A percentile compares a stretch with the other conserved stretches of the same genome.
phyloP scores from a whole-genome alignment of 2,888 invertebrate species.

The Podabrus alpinus region DNA sequence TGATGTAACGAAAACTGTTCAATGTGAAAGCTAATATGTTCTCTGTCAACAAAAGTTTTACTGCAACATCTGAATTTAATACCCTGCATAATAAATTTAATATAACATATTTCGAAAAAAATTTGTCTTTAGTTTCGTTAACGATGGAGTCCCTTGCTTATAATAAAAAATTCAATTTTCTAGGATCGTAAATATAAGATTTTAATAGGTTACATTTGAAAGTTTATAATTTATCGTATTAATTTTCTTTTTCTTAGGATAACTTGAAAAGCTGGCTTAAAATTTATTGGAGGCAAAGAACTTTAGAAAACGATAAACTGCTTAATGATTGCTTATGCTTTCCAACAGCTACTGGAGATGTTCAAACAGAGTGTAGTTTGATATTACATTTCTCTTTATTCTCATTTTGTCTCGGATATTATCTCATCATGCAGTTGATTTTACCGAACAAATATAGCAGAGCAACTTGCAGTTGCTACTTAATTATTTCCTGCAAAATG shows the following conservation, averaged over 20 bases:
- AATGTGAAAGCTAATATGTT: not conserved
- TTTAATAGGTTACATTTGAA: not conserved
- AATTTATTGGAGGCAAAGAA: not conserved
- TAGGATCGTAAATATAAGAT: not conserved
- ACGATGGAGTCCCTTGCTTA: not conserved
- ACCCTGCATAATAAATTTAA: not conserved
- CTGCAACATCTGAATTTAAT: not conserved
- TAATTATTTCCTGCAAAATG: slow-evolving; percentile 9
- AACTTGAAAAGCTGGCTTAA: not conserved
- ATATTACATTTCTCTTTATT: slow-evolving; percentile 13
- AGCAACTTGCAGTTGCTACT: not conserved
- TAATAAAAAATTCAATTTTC: not conserved
- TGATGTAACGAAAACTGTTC: not conserved
- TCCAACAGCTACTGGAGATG: not conserved
- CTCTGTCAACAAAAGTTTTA: not conserved
- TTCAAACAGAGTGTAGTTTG: slow-evolving; percentile 8
- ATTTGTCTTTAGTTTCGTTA: not conserved
- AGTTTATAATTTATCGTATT: slow-evolving; percentile 6
- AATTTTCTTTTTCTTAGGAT: slow-evolving; percentile 4
- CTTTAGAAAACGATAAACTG: not conserved
- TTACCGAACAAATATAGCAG: slow-evolving; percentile 8
- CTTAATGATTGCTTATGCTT: slow-evolving; percentile 9
- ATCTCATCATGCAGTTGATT: slow-evolving; percentile 6
- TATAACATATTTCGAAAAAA: not conserved
- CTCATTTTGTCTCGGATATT: slow-evolving; percentile 13